These are phyloP conservation scores for Eurytoma adleriae DNA, from an alignment of 2,888 invertebrate genomes.

Conservation along the genomic window DNA sequence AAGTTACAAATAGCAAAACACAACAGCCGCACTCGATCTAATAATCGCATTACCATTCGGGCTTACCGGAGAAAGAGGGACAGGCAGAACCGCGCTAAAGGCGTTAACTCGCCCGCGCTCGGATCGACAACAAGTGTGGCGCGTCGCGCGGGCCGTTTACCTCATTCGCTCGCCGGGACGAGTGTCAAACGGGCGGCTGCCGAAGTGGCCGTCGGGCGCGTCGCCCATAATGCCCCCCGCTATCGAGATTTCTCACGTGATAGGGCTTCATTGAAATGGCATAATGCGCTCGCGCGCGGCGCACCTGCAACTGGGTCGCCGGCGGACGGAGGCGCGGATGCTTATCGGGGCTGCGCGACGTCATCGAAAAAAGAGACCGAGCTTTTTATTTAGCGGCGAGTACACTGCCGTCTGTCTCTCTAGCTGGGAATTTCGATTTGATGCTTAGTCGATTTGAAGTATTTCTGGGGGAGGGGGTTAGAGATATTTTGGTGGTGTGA, in stretches of 20 bases:
- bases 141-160: conserved; percentile 14
- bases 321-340: not conserved
- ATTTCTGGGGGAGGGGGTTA: no score
- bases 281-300: conserved; percentile 19
- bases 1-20: no score
- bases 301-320: conserved; percentile 29
- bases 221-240: conserved; percentile 14
- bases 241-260: conserved; percentile 51
- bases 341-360: not conserved
- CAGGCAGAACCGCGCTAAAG: no score
- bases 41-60: no score
- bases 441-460: no score
- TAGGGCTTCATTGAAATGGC: conserved; percentile 47
- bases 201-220: not conserved
- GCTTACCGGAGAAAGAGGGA: no score
- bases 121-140: not conserved
- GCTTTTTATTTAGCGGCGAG: no score
- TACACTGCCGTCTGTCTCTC: no score
- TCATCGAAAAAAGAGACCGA: no score
- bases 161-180: conserved; percentile 24
- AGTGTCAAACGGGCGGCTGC: not conserved
- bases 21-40: no score
- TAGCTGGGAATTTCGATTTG: no score
- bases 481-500: no score
- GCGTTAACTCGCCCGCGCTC: not conserved